These are phyloP conservation scores for Poeciliopsis turrubarensis DNA, from an alignment of 2,113 vertebrate species.

Conservation along the genomic window DNA sequence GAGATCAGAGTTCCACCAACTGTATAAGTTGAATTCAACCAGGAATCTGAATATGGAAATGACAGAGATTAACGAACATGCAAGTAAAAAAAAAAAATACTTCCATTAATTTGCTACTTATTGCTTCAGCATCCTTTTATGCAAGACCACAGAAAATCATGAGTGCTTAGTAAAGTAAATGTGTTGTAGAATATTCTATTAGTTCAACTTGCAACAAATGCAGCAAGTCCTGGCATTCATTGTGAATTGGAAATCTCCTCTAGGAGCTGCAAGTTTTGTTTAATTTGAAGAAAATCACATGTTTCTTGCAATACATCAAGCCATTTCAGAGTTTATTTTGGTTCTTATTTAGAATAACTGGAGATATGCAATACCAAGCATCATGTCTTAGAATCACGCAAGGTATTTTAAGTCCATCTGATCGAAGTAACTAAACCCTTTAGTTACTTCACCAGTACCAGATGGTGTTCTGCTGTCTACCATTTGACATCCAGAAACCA, in stretches of 20 bases:
- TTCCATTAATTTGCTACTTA: background rate
- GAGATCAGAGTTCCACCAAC: constrained; percentile 94
- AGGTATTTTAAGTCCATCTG: too few species aligned
- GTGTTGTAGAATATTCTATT: background rate
- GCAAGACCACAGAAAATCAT: background rate
- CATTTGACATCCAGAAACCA: too few species aligned
- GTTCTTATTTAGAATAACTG: background rate
- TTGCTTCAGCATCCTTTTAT: background rate
- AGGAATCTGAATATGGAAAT: constrained; percentile 85
- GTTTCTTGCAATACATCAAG: background rate
- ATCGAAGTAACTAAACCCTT: too few species aligned
- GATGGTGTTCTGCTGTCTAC: too few species aligned
- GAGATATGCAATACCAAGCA: too few species aligned
- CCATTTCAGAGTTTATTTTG: background rate
- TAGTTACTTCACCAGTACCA: too few species aligned
- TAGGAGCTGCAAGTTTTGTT: background rate
- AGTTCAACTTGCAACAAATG: background rate
- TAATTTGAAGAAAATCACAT: background rate
- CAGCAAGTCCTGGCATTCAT: background rate
- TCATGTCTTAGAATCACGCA: too few species aligned
- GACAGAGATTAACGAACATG: constrained; percentile 25
- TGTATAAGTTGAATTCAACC: constrained; percentile 97
- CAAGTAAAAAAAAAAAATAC: background rate
- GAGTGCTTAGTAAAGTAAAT: background rate
- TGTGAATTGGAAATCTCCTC: background rate